Evolutionary conservation across 2,888 invertebrate species (phyloP), one percentile per base, ranked within the genome.

Genomic region (Mimachlamys varia): DNA sequence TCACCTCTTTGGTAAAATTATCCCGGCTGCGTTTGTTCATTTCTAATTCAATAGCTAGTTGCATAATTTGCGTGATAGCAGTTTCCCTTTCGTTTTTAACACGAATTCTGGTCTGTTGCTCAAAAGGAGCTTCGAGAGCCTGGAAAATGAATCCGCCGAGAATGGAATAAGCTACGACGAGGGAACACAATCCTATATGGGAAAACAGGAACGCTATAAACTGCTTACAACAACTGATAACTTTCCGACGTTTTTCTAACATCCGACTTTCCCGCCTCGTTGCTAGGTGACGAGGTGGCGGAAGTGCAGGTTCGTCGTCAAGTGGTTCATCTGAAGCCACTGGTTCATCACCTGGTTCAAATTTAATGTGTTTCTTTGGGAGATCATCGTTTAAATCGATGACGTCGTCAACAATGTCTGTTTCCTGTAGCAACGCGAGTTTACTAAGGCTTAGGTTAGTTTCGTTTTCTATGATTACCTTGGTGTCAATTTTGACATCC

Each of bases 141-240:
- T 98, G 98, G 97, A 99, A 99, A 97, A 99, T 98, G 97, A 99
- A 98, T 87, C 99, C 99, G 89, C 99, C 99, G 94, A 98, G 98
- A 92, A 98, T 98, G 90, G 98, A 98, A 97, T 99, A 99, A 87
- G 98, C 98, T 76, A 99, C 98, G 91, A 99, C 99, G 91, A 99
- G 97, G 91, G 98, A 98, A 95, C 99, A 98, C 95, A 99, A 98
- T 91, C 99, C 99, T 89, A 99, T 98, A 97, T 99, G 99, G 96
- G 99, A 99, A 97, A 99, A 99, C 97, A 99, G 98, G 97, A 99
- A 99, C 58, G 99, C 99, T 92, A 98, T 98, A 96, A 99, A 98
- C 95, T 98, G 96, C 92, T 97, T 96, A 92, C 97, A 96, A 94
- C 96, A 97, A 88, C 94, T 95, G 49, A 96, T 92, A 22, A 95